phyloP scores from a whole-genome alignment of 92 coral and sea anemone genomes.

The Galaxea fascicularis region DNA sequence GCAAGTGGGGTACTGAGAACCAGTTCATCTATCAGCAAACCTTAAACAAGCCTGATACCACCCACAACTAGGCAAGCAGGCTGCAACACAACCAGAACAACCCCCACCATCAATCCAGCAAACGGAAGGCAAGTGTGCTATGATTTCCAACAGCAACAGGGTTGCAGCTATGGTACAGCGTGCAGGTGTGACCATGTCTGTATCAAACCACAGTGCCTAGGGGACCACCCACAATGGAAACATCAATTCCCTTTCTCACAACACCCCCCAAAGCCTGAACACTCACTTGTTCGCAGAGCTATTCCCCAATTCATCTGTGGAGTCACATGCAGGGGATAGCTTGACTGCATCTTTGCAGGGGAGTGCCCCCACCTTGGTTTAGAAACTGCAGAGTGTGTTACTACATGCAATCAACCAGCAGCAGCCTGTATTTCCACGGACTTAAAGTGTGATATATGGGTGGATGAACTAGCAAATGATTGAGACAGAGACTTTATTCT shows the following conservation, averaged over 20 bases:
- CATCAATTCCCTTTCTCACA: conserved; percentile 20
- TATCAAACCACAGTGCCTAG: too few species aligned
- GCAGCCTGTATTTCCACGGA: too few species aligned
- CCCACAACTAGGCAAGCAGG: conserved; percentile 20
- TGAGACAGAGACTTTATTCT: conserved; percentile 36
- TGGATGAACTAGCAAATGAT: conserved; percentile 37
- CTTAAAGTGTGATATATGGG: conserved; percentile 49
- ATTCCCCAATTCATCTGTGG: conserved; percentile 25
- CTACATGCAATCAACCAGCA: conserved; percentile 34
- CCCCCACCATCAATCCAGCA: conserved; percentile 33
- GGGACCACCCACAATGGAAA: conserved; percentile 39
- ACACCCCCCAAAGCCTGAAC: conserved; percentile 39
- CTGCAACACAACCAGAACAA: conserved; percentile 3
- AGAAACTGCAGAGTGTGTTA: conserved; percentile 35
- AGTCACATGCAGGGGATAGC: too few species aligned
- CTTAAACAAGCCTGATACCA: conserved; percentile 28
- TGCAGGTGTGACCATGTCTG: too few species aligned
- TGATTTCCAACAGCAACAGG: conserved; percentile 44
- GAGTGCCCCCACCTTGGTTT: background rate
- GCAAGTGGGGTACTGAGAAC: conserved; percentile 55
- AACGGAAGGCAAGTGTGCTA: conserved; percentile 52
- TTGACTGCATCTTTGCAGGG: conserved; percentile 24
- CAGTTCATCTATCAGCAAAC: conserved; percentile 49
- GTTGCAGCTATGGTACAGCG: too few species aligned
- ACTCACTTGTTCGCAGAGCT: conserved; percentile 50